Evolutionary conservation across 1,140 invertebrate genomes (phyloP), one percentile per base, ranked within the genome.

Genomic region (Orchestia grillus): DNA sequence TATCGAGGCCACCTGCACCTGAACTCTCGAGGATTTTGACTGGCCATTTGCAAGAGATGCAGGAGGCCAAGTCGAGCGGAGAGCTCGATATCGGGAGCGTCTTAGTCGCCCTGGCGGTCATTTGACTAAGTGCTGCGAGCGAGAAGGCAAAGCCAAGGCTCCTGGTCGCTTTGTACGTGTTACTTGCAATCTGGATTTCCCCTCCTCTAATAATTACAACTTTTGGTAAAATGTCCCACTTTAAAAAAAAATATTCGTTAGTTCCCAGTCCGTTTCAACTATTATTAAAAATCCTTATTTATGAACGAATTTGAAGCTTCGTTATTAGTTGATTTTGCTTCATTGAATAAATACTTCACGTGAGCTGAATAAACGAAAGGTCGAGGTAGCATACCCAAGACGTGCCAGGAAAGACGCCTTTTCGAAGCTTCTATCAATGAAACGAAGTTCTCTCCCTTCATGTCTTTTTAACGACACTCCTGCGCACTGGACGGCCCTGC

Each of bases 381-480:
- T 15, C 28, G 11, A 1, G 62, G 36, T 15, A 23, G 11, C 47
- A 53, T 53, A 19, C 47, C 47, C 47, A 8, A 77, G 62, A 28
- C 62, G 11, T 77, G 28, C 62, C 1, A 36, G 28, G 11, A 77
- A 77, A 77, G 88, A 90, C 41, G n/a, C 88, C 8, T 90, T 43
- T 11, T 23, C 41, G 28, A 45, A 94, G 92, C 15, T 44, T 94
- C 92, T 45, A 44, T 94, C 92, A 94, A 94, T 94, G 43, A 28
- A 45, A 94, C 88, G 44, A 94, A 94, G 44, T n/a, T 94, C 44
- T 94, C 11, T 11, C 36, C 44, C 43, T 94, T 94, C 92, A 47
- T 45, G 92, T 47, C 44, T 47, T 44, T 94, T 94, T 94, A 94
- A 94, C 92, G 92, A 94, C 43, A 40, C 92, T 45, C 16, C 44